These are phyloP conservation scores for Monomorium pharaonis DNA, from an alignment of 1,140 invertebrate genomes.

Conservation along the genomic window DNA sequence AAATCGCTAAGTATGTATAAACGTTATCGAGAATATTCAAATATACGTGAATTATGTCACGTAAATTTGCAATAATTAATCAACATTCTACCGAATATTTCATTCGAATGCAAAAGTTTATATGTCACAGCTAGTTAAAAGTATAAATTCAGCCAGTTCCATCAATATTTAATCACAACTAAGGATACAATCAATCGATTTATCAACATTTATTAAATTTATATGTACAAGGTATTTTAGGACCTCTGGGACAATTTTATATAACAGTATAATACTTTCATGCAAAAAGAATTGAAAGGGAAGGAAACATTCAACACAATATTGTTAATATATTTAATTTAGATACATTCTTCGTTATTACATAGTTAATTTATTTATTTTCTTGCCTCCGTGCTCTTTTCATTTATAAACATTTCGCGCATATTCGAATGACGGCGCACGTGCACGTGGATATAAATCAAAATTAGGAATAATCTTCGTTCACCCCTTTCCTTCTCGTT, in stretches of 20 bases:
- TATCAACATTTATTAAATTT: no score
- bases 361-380: not conserved
- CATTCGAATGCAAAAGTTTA: not conserved
- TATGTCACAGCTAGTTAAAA: not conserved
- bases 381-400: not conserved
- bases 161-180: no score
- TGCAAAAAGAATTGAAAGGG: not conserved
- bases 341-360: not conserved
- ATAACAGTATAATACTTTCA: not conserved
- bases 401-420: not conserved
- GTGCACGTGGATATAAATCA: constrained; percentile 6
- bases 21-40: constrained; percentile 40
- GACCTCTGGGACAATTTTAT: not conserved
- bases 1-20: no score
- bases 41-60: not conserved
- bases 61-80: constrained; percentile 20
- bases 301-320: not conserved
- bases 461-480: constrained; percentile 20
- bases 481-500: constrained; percentile 1
- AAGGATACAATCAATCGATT: no score
- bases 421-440: not conserved
- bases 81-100: not conserved
- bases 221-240: no score
- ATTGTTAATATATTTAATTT: not conserved
- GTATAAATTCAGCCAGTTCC: no score